Evolutionary conservation across 2,113 vertebrate genomes (phyloP).

Genomic region (Typhlomys cinereus): DNA sequence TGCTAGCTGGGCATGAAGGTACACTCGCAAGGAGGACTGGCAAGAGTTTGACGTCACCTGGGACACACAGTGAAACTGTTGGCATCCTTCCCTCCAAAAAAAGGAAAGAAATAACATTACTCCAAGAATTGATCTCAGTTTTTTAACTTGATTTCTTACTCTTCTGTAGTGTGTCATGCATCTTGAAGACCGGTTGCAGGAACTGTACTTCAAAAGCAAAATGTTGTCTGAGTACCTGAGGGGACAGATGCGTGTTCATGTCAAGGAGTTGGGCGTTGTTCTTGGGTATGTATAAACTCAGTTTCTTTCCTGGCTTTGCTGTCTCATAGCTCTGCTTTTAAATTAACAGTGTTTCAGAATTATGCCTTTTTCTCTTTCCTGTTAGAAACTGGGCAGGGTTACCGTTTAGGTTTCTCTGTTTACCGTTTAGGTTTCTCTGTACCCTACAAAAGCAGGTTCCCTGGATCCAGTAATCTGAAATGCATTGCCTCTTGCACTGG

Average conservation of each 20-base stretch:
- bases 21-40: background rate
- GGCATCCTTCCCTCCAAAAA: no score
- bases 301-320: constrained; percentile 37
- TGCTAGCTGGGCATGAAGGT: background rate
- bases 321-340: background rate
- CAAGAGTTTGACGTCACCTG: background rate
- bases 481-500: background rate
- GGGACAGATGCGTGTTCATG: constrained; percentile 97
- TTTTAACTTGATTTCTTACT: constrained; percentile 64
- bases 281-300: constrained; percentile 92
- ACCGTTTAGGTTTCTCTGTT: background rate
- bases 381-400: background rate
- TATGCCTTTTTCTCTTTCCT: constrained; percentile 22
- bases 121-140: background rate
- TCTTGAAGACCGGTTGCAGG: constrained; percentile 97
- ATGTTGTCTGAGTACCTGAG: constrained; percentile 98
- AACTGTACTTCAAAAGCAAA: constrained; percentile 98
- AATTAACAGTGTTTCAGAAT: background rate
- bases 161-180: constrained; percentile 96
- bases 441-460: background rate
- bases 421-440: background rate
- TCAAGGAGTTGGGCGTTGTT: constrained; percentile 96
- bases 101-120: background rate
- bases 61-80: background rate
- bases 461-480: constrained; percentile 13